Percentiles rank a stretch among this genome's conserved stretches.
phyloP scores from a whole-genome alignment of 2,797 vertebrate species.

The Coracias cyanogaster region DNA sequence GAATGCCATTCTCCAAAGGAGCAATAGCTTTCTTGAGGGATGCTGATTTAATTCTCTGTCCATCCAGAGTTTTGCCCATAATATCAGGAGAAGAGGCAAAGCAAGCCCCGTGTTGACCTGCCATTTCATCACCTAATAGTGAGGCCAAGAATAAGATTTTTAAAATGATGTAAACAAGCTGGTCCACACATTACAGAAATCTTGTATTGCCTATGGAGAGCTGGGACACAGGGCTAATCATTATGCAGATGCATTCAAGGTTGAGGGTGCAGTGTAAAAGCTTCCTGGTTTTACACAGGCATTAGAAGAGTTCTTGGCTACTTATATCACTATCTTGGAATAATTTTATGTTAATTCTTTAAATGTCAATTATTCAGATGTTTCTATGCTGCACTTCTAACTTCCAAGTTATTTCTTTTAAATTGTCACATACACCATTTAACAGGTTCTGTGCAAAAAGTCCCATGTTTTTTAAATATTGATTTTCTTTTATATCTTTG shows the following conservation, averaged over 20 bases:
- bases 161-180: not conserved
- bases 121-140: not conserved
- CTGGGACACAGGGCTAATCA: not conserved
- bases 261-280: not conserved
- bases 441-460: conserved; percentile 30
- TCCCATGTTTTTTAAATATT: not conserved
- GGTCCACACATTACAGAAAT: not conserved
- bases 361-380: conserved; percentile 48
- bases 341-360: conserved; percentile 60
- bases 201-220: not conserved
- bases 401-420: conserved; percentile 41
- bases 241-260: not conserved
- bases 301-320: not conserved
- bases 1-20: not conserved
- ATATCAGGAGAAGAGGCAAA: not conserved
- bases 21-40: not conserved
- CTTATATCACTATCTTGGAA: not conserved
- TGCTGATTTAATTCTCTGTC: not conserved
- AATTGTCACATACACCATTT: conserved; percentile 48
- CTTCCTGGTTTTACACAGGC: not conserved
- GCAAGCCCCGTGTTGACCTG: not conserved
- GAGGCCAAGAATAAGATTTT: not conserved
- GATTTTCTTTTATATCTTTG: conserved; percentile 45
- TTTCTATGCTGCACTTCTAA: conserved; percentile 7
- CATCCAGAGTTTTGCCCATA: not conserved